Evolutionary conservation across 2,113 vertebrate genomes (phyloP), one percentile per base, ranked within the genome.

Genomic region (Cairina moschata): DNA sequence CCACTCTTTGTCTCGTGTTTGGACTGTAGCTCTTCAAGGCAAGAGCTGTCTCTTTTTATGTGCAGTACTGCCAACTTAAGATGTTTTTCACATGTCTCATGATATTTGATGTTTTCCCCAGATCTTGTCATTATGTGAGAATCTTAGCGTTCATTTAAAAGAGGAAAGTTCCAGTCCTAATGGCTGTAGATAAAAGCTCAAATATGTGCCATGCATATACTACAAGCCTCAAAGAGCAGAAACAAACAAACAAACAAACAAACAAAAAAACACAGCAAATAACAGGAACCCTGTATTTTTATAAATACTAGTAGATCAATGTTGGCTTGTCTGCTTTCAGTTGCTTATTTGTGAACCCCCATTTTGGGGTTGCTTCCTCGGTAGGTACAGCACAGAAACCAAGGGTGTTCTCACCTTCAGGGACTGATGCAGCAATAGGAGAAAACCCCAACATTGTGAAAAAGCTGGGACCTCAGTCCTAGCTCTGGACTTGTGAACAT

Each of bases 31-130:
- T 93, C 79, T 95, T 91, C 79, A 75, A 94, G 83, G 85, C 68
- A 93, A 85, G 65, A 80, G 68, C 85, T 60, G 38, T 88, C 90
- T 91, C 92, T 88, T 96, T 95, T 96, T 74, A 88, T 94, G 91
- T 93, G 56, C 60, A 31, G 52, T 65, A n/a, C 92, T 82, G 83
- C 79, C 72, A 84, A 44, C 65, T 86, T 94, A 83, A 91, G 88
- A 95, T 83, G 60, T 86, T 94, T 93, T 91, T 94, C 95, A 85
- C 79, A 55, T 77, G 83, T 91, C 90, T 96, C 73, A 31, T 95
- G 79, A 75, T 95, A 95, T 96, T 96, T 97, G 93, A 96, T 94
- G 96, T 89, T 94, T 96, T 92, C 79, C 76, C 28, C 58, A 52
- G 65, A 56, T 94, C 83, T 78, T 91, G 65, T 90, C 88, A 93